Base-by-base conservation (phyloP, 1,140 invertebrate species). In the Ceratina australensis region DNA sequence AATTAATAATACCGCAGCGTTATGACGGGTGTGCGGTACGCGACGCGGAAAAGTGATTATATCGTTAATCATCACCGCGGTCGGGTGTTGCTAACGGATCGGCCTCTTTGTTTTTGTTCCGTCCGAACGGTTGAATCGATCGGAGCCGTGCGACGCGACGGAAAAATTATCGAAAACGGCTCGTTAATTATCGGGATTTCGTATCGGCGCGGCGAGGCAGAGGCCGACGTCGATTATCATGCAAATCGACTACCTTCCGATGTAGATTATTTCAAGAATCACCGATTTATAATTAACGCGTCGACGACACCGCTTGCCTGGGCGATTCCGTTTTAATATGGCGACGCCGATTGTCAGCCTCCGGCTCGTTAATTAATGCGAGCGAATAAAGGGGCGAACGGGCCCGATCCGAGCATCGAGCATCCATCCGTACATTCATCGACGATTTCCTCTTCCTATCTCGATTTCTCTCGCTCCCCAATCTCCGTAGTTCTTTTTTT, bases 291-390 rank as follows among this genome's bases (percentile, higher is more conserved):
- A 69, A 82, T 82, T 78, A 78, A 82, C 69, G 74, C 33, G 33
- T 0, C 67, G 52, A 47, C 13, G 50, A 20, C 57, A 16, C 33
- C 33, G 26, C 50, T 57, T 18, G 7, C 1, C 20, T 16, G 22
- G 7, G 18, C 18, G 5, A 67, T 59, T 68, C 56, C 52, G n/a
- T 22, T 68, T 68, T 22, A 33, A 75, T 68, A 28, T 4, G 3
- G 18, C 61, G 20, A n/a, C 33, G 42, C 50, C 59, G 52, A 81
- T 72, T 50, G 33, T 72, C 56, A 42, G 33, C 8, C 13, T 18
- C 26, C 33, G 2, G 2, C 33, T 7, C 60, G 56, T 83, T 82
- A 82, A 83, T 83, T 82, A 83, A 82, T 56, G 10, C 49, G 49
- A 47, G 72, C 52, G 33, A 5, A 54, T 24, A 60, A 54, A 57